Base-by-base conservation (phyloP, 2,888 invertebrate species). In the Dromius quadrimaculatus region DNA sequence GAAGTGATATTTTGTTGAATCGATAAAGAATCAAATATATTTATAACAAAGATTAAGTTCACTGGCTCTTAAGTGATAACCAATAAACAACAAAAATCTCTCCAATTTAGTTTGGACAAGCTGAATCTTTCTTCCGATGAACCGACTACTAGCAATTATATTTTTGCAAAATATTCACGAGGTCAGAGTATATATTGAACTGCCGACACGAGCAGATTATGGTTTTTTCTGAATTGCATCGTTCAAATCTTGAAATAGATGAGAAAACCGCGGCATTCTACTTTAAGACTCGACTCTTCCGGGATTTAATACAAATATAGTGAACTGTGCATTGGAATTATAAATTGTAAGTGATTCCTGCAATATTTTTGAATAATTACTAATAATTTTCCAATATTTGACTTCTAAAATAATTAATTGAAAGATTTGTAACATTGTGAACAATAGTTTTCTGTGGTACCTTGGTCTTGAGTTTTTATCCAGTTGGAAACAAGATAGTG, bases 151-250 rank as follows among this genome's bases (percentile, higher is more conserved):
- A 23, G 11, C 8, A 22, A 22, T 47, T 47, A 23, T 54, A 54
- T 54, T 54, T 54, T 54, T 54, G 28, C 28, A 54, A 22, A 54
- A 23, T 54, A 59, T 15, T 17, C 34, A 36, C 47, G 36, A 59
- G 59, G 59, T 59, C 59, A 59, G 47, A 47, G 59, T 59, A 36
- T 34, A 19, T 36, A 36, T 59, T 17, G 34, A 54, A 47, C 47
- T 54, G 28, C 19, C 54, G 36, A n/a, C 59, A 59, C 59, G 59
- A 59, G 59, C n/a, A 54, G 50, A 54, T 2, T n/a, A 47, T 36
- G 34, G 20, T 34, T 59, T 59, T 59, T 34, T 59, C 36, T 59
- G 17, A 34, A 59, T 17, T 36, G 59, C 36, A 59, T 34, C 59
- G 34, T 9, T 59, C 36, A 54, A 54, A 54, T 54, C 23, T 28